phyloP scores from a whole-genome alignment of 30 jellyfish, hydroid and myxozoan species.

The Turritopsis rubra region DNA sequence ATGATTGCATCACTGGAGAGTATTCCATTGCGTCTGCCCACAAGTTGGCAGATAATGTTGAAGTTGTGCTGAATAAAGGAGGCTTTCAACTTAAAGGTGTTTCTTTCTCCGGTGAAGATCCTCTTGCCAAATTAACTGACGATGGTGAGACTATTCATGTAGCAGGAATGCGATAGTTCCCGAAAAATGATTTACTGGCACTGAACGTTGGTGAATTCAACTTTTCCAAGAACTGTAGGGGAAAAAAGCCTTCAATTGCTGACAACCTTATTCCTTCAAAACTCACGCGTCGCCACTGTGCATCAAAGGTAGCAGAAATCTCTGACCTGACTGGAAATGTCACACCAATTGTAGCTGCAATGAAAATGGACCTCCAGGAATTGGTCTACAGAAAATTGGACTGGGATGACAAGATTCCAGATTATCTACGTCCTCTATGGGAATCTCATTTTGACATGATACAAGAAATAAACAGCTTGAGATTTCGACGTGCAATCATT shows the following conservation, averaged over 20 bases:
- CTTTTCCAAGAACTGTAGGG: neutral
- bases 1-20: slow-evolving; percentile 20
- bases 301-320: neutral
- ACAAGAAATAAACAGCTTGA: neutral
- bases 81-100: neutral
- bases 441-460: neutral
- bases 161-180: neutral
- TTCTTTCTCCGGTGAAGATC: neutral
- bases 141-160: neutral
- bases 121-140: neutral
- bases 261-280: neutral
- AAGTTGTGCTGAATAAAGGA: neutral
- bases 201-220: neutral
- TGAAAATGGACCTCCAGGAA: neutral
- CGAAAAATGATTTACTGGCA: neutral
- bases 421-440: neutral
- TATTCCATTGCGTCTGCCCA: neutral
- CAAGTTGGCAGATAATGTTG: slow-evolving; percentile 6
- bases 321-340: neutral
- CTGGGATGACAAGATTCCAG: neutral
- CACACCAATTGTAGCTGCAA: neutral
- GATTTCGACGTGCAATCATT: neutral
- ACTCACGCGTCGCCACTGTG: neutral
- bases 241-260: slow-evolving; percentile 19
- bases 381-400: neutral